Evolutionary conservation across 2,797 vertebrate species (phyloP), one percentile per base, ranked within the genome.

Genomic region (Chelmon rostratus): DNA sequence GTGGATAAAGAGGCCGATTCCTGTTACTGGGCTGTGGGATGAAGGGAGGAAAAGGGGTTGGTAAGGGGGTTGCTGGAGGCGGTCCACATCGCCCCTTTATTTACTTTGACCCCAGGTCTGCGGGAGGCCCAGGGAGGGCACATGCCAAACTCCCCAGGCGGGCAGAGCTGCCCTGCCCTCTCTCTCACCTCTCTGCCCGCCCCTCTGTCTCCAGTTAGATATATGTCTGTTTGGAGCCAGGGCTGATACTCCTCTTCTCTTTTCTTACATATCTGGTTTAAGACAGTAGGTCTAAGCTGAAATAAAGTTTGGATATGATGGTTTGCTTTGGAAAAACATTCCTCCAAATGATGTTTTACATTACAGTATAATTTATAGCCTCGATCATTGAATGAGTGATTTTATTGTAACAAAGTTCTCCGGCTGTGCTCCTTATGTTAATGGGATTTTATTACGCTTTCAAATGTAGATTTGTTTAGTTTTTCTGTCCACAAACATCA

Each of bases 61-160:
- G 91, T 81, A 81, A 88, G 86, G 86, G 86, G 89, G 89, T 78
- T 92, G 88, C 82, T 93, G 89, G 88, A 87, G 92, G 92, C 88
- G 90, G 92, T 84, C 87, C 80, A 84, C 88, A 86, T 91, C 80
- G 83, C 89, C 88, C 88, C 87, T 94, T 94, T 95, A 95, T 95
- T 95, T 94, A 95, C 93, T 94, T 93, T 95, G 94, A 95, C 95
- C 95, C 91, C 85, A 59, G 76, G 92, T 84, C 93, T 62, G 73
- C 86, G 57, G 94, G 93, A 94, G 91, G 93, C 92, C 93, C 79
- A 15, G 83, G 80, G 89, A 93, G 94, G 94, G 93, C 94, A 95
- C 95, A 95, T 95, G 95, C 95, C 95, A 94, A 94, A 94, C 95
- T 95, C 95, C 91, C 91, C 94, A 93, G 94, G 95, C 91, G 93